phyloP scores from a whole-genome alignment of 1,140 invertebrate genomes.

The Elysia chlorotica region DNA sequence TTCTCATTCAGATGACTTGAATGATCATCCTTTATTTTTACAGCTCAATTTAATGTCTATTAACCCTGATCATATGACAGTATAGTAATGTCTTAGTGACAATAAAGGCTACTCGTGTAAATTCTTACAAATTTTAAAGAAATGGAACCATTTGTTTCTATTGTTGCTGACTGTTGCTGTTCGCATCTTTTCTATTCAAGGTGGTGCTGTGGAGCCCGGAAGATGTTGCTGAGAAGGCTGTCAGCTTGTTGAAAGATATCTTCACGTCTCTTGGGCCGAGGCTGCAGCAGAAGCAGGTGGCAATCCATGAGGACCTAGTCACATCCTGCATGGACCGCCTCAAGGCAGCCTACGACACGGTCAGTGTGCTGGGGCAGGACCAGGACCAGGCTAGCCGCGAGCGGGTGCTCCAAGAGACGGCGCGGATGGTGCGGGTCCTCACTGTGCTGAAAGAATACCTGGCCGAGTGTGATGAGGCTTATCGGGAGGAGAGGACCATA shows the following conservation, averaged over 20 bases:
- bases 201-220: slow-evolving; percentile 87
- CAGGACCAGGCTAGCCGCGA: slow-evolving; percentile 61
- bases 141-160: too few species aligned
- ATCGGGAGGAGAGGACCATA: slow-evolving; percentile 86
- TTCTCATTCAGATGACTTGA: too few species aligned
- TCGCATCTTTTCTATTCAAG: too few species aligned
- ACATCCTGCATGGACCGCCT: slow-evolving; percentile 85
- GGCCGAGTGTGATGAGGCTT: slow-evolving; percentile 92
- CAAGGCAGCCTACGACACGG: slow-evolving; percentile 76
- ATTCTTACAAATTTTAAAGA: too few species aligned
- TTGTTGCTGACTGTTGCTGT: too few species aligned
- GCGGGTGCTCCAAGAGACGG: slow-evolving; percentile 74
- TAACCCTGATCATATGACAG: too few species aligned
- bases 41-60: too few species aligned
- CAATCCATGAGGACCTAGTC: slow-evolving; percentile 91
- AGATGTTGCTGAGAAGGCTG: slow-evolving; percentile 89
- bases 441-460: slow-evolving; percentile 95
- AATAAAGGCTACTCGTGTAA: too few species aligned
- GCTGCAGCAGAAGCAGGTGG: slow-evolving; percentile 75
- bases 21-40: too few species aligned
- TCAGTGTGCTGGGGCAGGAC: slow-evolving; percentile 65
- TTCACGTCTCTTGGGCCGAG: slow-evolving; percentile 90
- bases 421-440: slow-evolving; percentile 90
- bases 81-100: too few species aligned
- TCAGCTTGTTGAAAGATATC: slow-evolving; percentile 89